Conservation (phyloP, 2,113 vertebrate species). For the Thamnophis sirtalis region DNA sequence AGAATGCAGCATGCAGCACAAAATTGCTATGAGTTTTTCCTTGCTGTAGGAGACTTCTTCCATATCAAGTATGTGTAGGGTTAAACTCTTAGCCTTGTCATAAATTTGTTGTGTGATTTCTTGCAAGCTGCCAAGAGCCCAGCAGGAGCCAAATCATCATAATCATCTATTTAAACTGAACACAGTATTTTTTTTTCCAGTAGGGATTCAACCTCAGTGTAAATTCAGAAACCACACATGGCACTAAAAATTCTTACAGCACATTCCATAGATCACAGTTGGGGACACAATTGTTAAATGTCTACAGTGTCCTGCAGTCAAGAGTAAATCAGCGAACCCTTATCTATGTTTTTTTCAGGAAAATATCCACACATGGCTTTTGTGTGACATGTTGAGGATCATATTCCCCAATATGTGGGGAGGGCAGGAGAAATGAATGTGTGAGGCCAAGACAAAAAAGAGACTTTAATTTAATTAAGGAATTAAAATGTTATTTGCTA, state of each 20-base stretch:
- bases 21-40: background rate
- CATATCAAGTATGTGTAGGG: background rate
- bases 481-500: background rate
- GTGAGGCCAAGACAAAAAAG: background rate
- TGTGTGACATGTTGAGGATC: background rate
- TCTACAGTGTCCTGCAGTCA: background rate
- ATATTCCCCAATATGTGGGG: background rate
- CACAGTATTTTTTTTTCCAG: background rate
- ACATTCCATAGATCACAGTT: background rate
- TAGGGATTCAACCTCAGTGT: background rate
- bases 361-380: background rate
- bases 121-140: background rate
- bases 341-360: background rate
- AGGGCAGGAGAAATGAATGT: background rate
- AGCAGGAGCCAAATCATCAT: background rate
- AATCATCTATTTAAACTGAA: background rate
- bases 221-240: background rate
- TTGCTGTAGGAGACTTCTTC: background rate
- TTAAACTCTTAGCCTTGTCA: background rate
- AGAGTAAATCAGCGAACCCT: background rate
- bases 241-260: background rate
- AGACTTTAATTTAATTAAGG: background rate
- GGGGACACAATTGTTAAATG: background rate
- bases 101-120: background rate
- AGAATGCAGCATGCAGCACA: background rate